Base-by-base conservation (phyloP, 2,888 invertebrate genomes). In the Apodemia mormo region DNA sequence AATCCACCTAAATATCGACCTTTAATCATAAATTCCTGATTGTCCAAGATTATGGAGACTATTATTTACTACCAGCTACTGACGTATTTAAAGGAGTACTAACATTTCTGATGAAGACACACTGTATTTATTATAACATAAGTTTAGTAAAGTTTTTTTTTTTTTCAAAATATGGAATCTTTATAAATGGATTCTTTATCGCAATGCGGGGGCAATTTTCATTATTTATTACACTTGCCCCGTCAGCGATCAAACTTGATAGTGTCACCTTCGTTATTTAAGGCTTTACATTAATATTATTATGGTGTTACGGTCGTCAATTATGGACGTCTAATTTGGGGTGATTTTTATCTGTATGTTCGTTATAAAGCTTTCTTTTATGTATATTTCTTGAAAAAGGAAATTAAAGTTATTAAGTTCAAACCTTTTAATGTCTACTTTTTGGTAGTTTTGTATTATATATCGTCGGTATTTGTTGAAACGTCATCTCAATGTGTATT, bases 191-290 rank as follows among this genome's bases (percentile, higher is more conserved):
- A 61, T 12, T 33, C 61, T 33, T 61, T 61, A 61, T 61, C 61
- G 61, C 61, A 61, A 33, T 61, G 61, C 61, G 61, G 61, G 61
- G 61, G 61, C 33, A 61, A 61, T 61, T 61, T 61, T 33, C 33
- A 61, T 61, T 61, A 61, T 61, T 61, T 61, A 61, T 61, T 61
- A 61, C 61, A 33, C 30, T 61, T 6, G 30, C 61, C 61, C 61
- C 61, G 61, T 61, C 61, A 61, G 61, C 33, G 61, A 61, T 61
- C 72, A 70, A 58, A 68, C n/a, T 58, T 54, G 75, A 72, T 74
- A 72, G 61, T 71, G 75, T 74, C 74, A 72, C 72, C 66, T 69
- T 61, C 33, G 66, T 75, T 72, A 73, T 74, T 74, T 75, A 75
- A 14, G 43, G 73, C 66, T 75, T 70, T 71, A 61, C 64, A 64